Conservation (phyloP, 2,797 vertebrate genomes). For the Sebastes miniatus region DNA sequence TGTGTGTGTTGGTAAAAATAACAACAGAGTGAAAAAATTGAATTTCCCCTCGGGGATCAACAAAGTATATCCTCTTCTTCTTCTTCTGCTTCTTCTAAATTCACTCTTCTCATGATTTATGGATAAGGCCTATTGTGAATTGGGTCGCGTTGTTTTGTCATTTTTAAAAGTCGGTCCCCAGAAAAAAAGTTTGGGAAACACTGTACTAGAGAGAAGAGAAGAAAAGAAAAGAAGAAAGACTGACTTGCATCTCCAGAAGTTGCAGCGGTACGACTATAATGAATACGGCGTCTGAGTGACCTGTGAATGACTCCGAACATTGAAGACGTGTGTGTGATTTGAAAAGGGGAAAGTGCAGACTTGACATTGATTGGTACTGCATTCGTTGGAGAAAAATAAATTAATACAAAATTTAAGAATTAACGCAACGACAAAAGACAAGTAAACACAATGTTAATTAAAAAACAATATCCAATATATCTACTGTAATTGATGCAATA, state of each 20-base stretch:
- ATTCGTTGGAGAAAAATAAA: neutral
- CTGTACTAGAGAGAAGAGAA: neutral
- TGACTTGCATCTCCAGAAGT: neutral
- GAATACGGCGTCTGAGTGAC: neutral
- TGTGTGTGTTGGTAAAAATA: too few relatives aligned
- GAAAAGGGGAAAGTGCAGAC: neutral
- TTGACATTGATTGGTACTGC: neutral
- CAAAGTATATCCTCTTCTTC: neutral
- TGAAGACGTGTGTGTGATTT: neutral
- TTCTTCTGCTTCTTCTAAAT: neutral
- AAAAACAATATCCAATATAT: neutral
- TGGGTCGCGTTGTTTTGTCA: too few relatives aligned
- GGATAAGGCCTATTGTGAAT: neutral
- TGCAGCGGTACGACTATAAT: neutral
- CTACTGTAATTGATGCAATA: neutral
- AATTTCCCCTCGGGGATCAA: too few relatives aligned
- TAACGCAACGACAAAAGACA: neutral
- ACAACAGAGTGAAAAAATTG: too few relatives aligned
- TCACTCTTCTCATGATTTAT: neutral
- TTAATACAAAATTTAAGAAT: neutral
- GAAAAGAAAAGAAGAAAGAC: neutral
- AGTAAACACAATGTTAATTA: neutral
- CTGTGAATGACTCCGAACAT: neutral
- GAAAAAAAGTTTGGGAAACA: too few relatives aligned
- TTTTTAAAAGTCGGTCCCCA: too few relatives aligned